Evolutionary conservation across 1,140 invertebrate species (phyloP).

Genomic region (Anoplophora glabripennis): DNA sequence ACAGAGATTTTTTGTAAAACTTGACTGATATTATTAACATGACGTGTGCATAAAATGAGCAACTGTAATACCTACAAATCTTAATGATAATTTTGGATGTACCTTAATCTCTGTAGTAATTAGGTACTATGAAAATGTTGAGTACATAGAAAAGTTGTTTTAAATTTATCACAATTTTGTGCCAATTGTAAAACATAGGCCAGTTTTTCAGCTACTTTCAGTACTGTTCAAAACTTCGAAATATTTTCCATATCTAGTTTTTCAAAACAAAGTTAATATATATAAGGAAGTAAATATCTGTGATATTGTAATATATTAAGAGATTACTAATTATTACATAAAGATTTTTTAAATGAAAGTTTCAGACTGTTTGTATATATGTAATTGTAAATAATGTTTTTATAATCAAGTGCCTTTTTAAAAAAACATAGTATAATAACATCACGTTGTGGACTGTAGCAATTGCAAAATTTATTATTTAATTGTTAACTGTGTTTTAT

Average conservation of each 20-base stretch:
- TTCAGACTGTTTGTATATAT: slow-evolving; percentile 7
- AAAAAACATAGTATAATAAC: not conserved
- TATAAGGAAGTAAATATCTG: slow-evolving; percentile 1
- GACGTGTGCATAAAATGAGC: too few species aligned
- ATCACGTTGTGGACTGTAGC: not conserved
- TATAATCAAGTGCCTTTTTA: slow-evolving; percentile 10
- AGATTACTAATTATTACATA: not conserved
- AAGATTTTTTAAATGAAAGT: not conserved
- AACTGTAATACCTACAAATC: not conserved
- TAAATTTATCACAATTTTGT: too few species aligned
- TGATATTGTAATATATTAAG: not conserved
- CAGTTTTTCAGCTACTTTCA: too few species aligned
- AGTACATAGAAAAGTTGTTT: too few species aligned
- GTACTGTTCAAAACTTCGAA: too few species aligned
- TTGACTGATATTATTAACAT: too few species aligned
- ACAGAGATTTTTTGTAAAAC: too few species aligned
- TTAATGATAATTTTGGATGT: not conserved
- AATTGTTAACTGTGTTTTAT: slow-evolving; percentile 14
- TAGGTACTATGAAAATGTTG: too few species aligned
- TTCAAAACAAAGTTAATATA: not conserved
- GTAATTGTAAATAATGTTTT: slow-evolving; percentile 7
- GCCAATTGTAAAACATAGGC: too few species aligned
- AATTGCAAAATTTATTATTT: slow-evolving; percentile 3
- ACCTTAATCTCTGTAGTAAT: not conserved
- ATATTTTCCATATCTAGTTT: not conserved